Conservation (phyloP, 2,888 invertebrate species). For the Aethes cnicana region DNA sequence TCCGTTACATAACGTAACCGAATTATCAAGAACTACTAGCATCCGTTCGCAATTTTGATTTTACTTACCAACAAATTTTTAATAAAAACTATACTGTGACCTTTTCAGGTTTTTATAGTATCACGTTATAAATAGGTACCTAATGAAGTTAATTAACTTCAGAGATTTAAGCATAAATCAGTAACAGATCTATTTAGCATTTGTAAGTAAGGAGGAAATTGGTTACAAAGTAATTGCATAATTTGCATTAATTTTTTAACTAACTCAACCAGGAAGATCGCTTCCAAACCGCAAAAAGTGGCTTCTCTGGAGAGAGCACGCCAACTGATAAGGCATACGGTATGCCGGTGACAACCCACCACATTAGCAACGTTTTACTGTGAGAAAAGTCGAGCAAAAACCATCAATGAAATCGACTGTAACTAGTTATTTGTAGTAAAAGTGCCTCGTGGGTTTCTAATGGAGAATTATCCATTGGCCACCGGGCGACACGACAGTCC, state of each 20-base stretch:
- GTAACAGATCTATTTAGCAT: too few species aligned
- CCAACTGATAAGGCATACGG: background rate
- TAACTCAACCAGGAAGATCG: background rate
- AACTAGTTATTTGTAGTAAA: background rate
- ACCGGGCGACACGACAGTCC: background rate
- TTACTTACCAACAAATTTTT: too few species aligned
- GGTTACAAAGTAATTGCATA: background rate
- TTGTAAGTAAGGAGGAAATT: too few species aligned
- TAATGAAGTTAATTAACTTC: too few species aligned
- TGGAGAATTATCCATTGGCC: background rate
- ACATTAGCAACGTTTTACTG: conserved; percentile 22
- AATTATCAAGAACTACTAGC: too few species aligned
- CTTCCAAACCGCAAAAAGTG: conserved; percentile 1
- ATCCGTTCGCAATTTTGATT: too few species aligned
- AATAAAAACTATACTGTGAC: too few species aligned
- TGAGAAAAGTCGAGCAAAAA: conserved; percentile 18
- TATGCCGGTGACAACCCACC: conserved; percentile 14
- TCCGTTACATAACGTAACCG: too few species aligned
- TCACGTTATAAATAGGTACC: too few species aligned
- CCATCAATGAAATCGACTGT: background rate
- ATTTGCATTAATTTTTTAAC: too few species aligned
- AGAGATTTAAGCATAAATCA: too few species aligned
- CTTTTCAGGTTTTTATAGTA: too few species aligned
- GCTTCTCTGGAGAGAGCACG: conserved; percentile 11
- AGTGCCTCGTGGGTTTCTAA: conserved; percentile 10